Conservation (phyloP, 2,113 vertebrate genomes). For the Pseudopipra pipra region DNA sequence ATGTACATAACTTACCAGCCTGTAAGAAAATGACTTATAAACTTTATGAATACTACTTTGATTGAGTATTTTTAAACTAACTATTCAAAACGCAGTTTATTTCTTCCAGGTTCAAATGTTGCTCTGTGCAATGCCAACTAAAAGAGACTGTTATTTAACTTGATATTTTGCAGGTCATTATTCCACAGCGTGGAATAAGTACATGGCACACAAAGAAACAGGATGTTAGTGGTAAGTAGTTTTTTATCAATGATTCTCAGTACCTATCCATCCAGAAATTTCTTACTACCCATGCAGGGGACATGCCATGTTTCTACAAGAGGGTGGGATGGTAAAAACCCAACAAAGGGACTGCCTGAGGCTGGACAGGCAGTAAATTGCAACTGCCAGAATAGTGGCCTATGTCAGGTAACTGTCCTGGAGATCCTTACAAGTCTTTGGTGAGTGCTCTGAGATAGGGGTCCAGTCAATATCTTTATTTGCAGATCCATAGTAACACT, state of each 20-base stretch:
- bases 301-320: background rate
- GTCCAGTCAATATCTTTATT: background rate
- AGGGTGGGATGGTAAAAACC: background rate
- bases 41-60: background rate
- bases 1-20: background rate
- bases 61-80: constrained; percentile 9
- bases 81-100: background rate
- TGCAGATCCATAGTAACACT: background rate
- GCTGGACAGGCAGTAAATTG: background rate
- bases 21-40: background rate
- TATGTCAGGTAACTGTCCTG: background rate
- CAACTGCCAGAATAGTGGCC: background rate
- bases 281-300: background rate
- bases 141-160: background rate
- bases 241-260: background rate
- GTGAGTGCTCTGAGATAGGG: background rate
- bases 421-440: background rate
- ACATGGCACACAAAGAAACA: background rate
- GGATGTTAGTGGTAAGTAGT: background rate
- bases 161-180: background rate
- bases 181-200: background rate
- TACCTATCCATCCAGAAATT: background rate
- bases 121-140: background rate
- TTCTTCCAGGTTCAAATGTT: background rate
- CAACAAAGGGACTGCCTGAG: background rate